Evolutionary conservation across 2,797 vertebrate genomes (phyloP), one percentile per base, ranked within the genome.

Genomic region (Lerista edwardsae): DNA sequence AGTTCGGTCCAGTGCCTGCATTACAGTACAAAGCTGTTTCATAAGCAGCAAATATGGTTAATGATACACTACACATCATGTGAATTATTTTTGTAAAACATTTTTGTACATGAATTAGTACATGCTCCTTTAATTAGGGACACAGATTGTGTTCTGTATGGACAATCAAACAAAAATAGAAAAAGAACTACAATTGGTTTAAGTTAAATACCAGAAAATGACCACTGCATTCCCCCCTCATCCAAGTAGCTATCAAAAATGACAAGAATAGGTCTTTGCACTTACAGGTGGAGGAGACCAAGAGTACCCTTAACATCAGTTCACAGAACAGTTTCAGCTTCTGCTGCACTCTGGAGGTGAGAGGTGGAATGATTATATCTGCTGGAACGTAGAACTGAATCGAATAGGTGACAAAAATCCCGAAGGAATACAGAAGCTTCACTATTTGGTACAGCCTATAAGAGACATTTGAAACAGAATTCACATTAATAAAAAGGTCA

Each of bases 341-440:
- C 85, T 95, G 94, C 57, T 91, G 91, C 86, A 97, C 91, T 82
- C 88, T 95, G 14, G 96, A 94, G 39, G 94, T 96, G 83, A 96
- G 39, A 27, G 82, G 82, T 6, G 97, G 97, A 62, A 97, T 78
- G 77, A 98, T 93, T 78, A 98, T 97, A 91, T 98, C 97, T 0
- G 97, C 97, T 34, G 97, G 97, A 62, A 98, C 97, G 9, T 97
- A 98, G 94, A 97, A 98, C 94, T 98, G 97, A 93, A 98, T 97
- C 1, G 97, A 96, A 82, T 97, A 98, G 9, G 97, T 98, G 93
- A 98, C 96, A 92, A 97, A 98, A 91, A 98, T 97, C 34, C 97
- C 97, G 81, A 98, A 97, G 39, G 97, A 97, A 92, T 97, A 97
- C 0, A 97, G 95, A 84, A 97, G 94, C 93, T 97, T 97, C 88